Base-by-base conservation (phyloP, 53 echinoderm and acorn worm genomes). In the Holothuria leucospilota region DNA sequence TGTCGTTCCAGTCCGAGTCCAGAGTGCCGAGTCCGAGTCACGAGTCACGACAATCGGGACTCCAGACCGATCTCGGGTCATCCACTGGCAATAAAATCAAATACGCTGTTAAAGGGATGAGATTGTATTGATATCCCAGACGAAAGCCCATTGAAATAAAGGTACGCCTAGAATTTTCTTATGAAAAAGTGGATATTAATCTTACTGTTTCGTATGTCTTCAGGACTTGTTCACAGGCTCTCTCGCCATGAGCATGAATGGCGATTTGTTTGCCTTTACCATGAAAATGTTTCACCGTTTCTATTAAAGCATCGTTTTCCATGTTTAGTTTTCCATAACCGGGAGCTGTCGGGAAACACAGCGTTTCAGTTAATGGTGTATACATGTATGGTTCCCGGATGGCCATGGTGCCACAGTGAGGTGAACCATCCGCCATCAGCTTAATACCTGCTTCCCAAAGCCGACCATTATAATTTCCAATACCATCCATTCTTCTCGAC, bases 241-340 rank as follows among this genome's bases (percentile, higher is more conserved):
- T 70, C 60, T 90, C 91, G 14, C 91, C 91, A 20, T 90, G 91
- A 69, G 71, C 52, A 71, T 90, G 91, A 46, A 90, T 87, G 5
- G 91, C 91, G 26, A 90, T 0, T 63, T 87, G 91, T 70, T 69
- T 82, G 41, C 91, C 91, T 69, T 73, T 61, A 14, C 15, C 38
- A 81, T 86, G 86, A 38, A 59, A 51, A 66, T 73, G 85, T 46
- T 90, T 90, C 81, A 90, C 29, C 20, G 91, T 87, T 24, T 87
- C 83, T 20, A 81, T 69, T 61, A 90, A 82, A 1, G 81, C 87
- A 25, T 87, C 87, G 7, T 62, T 21, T 20, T 69, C 72, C 82
- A 87, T 86, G 73, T 87, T 90, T 71, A 90, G 23, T 58, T 26
- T 82, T 46, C 91, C 91, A 63, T 90, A 90, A 63, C 74, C 25